These are phyloP conservation scores for Campoplex capitator DNA, from an alignment of 2,888 invertebrate genomes.

Conservation along the genomic window DNA sequence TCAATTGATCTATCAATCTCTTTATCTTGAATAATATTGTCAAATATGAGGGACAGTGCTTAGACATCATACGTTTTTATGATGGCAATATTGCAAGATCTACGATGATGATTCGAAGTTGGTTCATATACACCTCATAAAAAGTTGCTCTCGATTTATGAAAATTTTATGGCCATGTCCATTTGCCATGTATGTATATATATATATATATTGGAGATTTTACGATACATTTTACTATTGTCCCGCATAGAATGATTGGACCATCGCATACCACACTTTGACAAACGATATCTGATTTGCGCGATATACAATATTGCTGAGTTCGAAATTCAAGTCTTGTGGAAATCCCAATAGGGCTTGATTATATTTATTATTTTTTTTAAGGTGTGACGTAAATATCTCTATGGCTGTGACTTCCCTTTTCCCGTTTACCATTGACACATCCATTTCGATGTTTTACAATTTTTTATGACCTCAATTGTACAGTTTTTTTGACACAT, in stretches of 20 bases:
- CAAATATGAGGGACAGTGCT: neutral
- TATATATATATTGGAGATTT: slow-evolving; percentile 1
- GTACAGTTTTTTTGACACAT: neutral
- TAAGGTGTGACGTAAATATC: neutral
- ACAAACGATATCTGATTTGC: neutral
- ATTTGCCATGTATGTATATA: neutral
- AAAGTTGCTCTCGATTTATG: slow-evolving; percentile 36
- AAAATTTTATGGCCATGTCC: slow-evolving; percentile 36
- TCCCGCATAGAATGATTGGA: neutral
- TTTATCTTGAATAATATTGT: neutral
- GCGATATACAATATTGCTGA: slow-evolving; percentile 31
- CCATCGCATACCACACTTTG: neutral
- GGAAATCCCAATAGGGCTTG: neutral
- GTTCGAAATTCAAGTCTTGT: neutral
- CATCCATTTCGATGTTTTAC: no score
- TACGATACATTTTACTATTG: slow-evolving; percentile 13
- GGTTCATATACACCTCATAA: slow-evolving; percentile 19
- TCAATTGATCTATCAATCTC: neutral
- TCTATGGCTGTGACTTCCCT: neutral
- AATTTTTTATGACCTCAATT: no score
- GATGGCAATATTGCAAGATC: slow-evolving; percentile 16
- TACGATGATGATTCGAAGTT: neutral
- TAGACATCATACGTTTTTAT: slow-evolving; percentile 4
- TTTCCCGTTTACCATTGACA: neutral
- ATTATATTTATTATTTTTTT: neutral